Evolutionary conservation across 2,797 vertebrate genomes (phyloP), one percentile per base, ranked within the genome.

Genomic region (Eupleurogrammus muticus): DNA sequence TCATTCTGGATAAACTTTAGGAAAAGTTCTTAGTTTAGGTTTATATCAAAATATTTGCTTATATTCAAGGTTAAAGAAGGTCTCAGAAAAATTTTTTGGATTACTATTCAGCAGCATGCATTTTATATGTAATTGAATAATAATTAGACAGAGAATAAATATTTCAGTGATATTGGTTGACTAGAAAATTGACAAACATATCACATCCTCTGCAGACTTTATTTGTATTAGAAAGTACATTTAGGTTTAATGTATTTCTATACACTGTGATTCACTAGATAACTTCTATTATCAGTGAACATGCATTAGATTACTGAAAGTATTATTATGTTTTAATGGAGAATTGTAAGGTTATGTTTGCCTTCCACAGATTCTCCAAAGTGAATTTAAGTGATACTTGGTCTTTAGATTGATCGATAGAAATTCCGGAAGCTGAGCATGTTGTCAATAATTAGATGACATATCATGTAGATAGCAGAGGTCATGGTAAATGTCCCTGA

Each of bases 381-480:
- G 20, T 47, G 13, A 59, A 48, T 21, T 40, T 16, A 50, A 49
- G 14, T 19, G 21, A 52, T 24, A 47, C 20, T 20, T 8, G 19
- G 56, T 60, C 49, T 28, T 46, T 60, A 10, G 2, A 73, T 51
- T 4, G 0, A 9, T 57, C 48, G 36, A 23, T 49, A 32, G 14
- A 52, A 16, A n/a, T 34, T 5, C 5, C 16, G 44, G 55, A 54
- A 54, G 20, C 28, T 0, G 9, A 55, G 17, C 3, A 2, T 35
- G 32, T 5, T 53, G 47, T 42, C 57, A 23, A 12, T 36, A 11
- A 23, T 17, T 34, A 19, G 62, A 55, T 63, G 42, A 48, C 14
- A 28, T 50, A 38, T 73, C 47, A 36, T 54, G 5, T 47, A 17
- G 24, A 40, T 20, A 53, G 0, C 9, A 70, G 63, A 83, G 54